A percentile compares a stretch with the other conserved stretches of the same genome.
Evolutionary conservation across 2,888 invertebrate species (phyloP).

Genomic region (Nemotelus pantherinus): DNA sequence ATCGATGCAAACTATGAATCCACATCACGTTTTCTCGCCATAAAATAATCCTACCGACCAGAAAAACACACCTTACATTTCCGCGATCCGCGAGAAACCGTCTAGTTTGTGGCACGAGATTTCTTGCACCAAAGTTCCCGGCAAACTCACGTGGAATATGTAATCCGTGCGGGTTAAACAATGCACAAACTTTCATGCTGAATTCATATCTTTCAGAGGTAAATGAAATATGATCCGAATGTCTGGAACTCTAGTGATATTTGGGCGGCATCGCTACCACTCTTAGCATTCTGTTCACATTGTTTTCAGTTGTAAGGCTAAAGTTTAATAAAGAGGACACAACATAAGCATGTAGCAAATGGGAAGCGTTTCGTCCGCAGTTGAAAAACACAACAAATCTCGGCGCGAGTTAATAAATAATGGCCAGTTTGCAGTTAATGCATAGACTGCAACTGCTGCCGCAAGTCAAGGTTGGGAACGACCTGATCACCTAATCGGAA

Average conservation of each 20-base stretch:
- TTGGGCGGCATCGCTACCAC: slow-evolving; percentile 16
- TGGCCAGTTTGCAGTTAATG: slow-evolving; percentile 39
- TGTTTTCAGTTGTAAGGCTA: slow-evolving; percentile 29
- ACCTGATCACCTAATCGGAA: background rate
- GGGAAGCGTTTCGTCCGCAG: slow-evolving; percentile 19
- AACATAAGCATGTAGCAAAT: slow-evolving; percentile 30
- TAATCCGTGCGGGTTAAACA: slow-evolving; percentile 22
- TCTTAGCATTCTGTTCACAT: slow-evolving; percentile 24
- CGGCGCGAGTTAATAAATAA: slow-evolving; percentile 41
- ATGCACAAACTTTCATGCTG: slow-evolving; percentile 25
- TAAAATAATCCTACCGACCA: too few relatives aligned
- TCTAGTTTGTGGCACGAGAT: too few relatives aligned
- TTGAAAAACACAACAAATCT: slow-evolving; percentile 37
- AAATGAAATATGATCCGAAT: slow-evolving; percentile 20
- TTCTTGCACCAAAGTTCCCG: too few relatives aligned
- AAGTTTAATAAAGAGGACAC: slow-evolving; percentile 30
- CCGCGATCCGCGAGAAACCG: too few relatives aligned
- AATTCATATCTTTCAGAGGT: slow-evolving; percentile 33
- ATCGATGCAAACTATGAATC: too few relatives aligned
- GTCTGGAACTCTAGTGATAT: slow-evolving; percentile 22
- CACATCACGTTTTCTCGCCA: too few relatives aligned
- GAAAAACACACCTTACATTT: too few relatives aligned
- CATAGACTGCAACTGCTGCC: slow-evolving; percentile 9
- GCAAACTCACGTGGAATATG: background rate
- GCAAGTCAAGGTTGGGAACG: slow-evolving; percentile 2